phyloP scores from a whole-genome alignment of 2,888 invertebrate genomes.

The Temnothorax unifasciatus region DNA sequence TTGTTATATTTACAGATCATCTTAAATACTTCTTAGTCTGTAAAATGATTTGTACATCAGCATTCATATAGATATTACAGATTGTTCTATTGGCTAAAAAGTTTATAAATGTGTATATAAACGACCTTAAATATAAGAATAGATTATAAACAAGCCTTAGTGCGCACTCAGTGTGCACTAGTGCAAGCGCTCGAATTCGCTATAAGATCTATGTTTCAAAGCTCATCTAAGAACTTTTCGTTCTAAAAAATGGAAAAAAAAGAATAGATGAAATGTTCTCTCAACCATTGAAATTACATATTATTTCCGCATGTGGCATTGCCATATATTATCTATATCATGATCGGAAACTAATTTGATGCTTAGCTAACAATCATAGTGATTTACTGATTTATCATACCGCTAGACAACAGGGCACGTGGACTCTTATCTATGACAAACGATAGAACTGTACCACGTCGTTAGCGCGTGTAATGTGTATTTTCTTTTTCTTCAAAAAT shows the following conservation, averaged over 20 bases:
- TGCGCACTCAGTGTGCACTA: too few species aligned
- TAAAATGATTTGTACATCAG: too few species aligned
- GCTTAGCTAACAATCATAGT: background rate
- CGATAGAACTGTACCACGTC: background rate
- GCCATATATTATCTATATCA: background rate
- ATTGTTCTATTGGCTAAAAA: too few species aligned
- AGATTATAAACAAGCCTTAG: too few species aligned
- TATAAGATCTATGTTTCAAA: background rate
- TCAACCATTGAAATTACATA: background rate
- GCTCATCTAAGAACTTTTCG: background rate
- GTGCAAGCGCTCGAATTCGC: too few species aligned
- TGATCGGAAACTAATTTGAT: background rate
- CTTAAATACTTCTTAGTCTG: too few species aligned
- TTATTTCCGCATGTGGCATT: background rate
- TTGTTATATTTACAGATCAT: too few species aligned
- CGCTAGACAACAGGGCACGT: background rate
- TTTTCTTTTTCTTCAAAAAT: background rate
- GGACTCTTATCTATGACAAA: background rate
- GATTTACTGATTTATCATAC: conserved; percentile 1
- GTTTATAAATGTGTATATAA: too few species aligned
- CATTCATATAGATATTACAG: too few species aligned
- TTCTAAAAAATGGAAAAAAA: background rate
- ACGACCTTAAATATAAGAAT: too few species aligned
- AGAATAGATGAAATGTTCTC: background rate
- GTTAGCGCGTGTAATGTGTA: background rate